Evolutionary conservation across 2,888 invertebrate species (phyloP).

Genomic region (Dryobotodes eremita): DNA sequence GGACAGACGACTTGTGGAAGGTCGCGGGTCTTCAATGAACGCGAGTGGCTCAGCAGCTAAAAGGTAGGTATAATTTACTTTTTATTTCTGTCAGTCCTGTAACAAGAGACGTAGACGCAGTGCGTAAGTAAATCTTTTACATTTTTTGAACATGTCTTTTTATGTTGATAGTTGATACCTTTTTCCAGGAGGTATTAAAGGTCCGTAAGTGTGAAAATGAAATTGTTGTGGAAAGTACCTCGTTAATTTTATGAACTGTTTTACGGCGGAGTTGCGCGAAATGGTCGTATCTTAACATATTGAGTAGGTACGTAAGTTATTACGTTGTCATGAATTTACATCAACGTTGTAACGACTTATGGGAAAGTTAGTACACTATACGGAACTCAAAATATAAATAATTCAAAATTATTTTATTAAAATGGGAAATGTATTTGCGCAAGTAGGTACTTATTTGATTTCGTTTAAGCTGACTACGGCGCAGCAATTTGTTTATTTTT

Average conservation of each 20-base stretch:
- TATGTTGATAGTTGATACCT: neutral
- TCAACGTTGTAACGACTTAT: slow-evolving; percentile 2
- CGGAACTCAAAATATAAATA: neutral
- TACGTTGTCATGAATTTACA: neutral
- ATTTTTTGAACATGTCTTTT: neutral
- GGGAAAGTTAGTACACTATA: neutral
- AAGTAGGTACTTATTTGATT: too few species aligned
- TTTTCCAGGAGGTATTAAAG: slow-evolving; percentile 27
- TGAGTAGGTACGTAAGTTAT: slow-evolving; percentile 16
- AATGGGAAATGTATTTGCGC: too few species aligned
- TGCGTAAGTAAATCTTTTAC: neutral
- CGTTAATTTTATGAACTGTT: slow-evolving; percentile 58
- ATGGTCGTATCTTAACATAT: slow-evolving; percentile 33
- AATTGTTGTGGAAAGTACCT: slow-evolving; percentile 27
- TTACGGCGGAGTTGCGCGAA: slow-evolving; percentile 45
- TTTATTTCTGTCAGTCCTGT: neutral
- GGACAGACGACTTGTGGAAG: neutral
- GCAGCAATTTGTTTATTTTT: too few species aligned
- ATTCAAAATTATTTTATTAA: neutral
- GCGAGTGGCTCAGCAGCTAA: neutral
- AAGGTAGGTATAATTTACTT: neutral
- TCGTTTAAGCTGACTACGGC: too few species aligned
- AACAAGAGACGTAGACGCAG: too few species aligned
- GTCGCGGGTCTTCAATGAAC: neutral
- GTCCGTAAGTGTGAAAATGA: slow-evolving; percentile 20